These are phyloP conservation scores for Orchestia grillus DNA, from an alignment of 1,140 invertebrate species.

Conservation along the genomic window DNA sequence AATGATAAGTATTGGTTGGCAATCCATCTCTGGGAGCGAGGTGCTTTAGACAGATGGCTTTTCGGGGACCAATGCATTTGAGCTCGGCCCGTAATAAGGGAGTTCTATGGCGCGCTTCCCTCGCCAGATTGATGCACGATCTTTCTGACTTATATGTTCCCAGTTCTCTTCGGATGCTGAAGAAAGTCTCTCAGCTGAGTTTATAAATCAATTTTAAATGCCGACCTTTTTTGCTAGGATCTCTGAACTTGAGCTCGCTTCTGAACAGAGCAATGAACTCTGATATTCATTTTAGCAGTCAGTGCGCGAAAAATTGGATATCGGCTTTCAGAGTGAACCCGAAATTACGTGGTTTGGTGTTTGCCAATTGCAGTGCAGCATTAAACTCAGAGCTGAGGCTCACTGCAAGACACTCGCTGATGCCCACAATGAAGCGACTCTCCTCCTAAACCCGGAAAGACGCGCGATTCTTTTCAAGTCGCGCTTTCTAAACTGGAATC, in stretches of 20 bases:
- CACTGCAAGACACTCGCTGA: background rate
- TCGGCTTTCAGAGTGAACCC: no score
- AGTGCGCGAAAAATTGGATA: background rate
- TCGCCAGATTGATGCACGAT: constrained; percentile 24
- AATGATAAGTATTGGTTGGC: constrained; percentile 68
- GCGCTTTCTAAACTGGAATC: background rate
- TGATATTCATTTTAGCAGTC: background rate
- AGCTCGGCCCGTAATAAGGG: background rate
- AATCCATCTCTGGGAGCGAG: constrained; percentile 66
- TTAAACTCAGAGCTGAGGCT: background rate
- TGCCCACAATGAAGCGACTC: background rate
- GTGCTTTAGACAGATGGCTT: constrained; percentile 65
- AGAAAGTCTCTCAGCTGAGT: background rate
- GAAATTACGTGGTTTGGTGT: background rate
- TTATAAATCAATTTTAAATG: background rate
- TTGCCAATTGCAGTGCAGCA: background rate
- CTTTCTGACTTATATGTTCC: background rate
- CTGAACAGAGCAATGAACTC: background rate
- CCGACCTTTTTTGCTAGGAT: background rate
- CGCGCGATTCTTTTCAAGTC: background rate
- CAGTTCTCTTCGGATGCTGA: background rate
- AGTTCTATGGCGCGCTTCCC: background rate
- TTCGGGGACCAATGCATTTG: constrained; percentile 60
- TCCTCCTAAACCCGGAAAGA: background rate
- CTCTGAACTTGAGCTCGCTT: background rate